Evolutionary conservation across 2,113 vertebrate genomes (phyloP).

Genomic region (Mustelus asterias): DNA sequence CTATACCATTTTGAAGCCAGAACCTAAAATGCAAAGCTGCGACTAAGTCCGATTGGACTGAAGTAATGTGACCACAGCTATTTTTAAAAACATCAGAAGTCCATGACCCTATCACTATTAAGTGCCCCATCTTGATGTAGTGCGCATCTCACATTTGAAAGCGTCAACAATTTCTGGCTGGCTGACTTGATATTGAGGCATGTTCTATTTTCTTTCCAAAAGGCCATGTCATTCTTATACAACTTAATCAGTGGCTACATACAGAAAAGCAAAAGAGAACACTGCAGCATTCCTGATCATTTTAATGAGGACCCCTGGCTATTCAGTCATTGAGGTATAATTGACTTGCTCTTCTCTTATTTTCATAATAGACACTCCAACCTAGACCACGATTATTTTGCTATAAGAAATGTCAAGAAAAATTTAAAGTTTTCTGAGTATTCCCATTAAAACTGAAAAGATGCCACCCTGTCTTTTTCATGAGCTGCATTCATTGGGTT

Average conservation of each 20-base stretch:
- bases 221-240: constrained; percentile 85
- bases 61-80: constrained; percentile 70
- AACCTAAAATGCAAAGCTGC: constrained; percentile 53
- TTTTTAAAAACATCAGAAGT: constrained; percentile 72
- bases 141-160: constrained; percentile 66
- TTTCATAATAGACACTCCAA: constrained; percentile 97
- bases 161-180: constrained; percentile 79
- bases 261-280: constrained; percentile 61
- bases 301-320: constrained; percentile 99
- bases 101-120: constrained; percentile 68
- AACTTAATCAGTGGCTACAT: constrained; percentile 87
- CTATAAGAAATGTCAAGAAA: constrained; percentile 98
- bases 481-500: constrained; percentile 69
- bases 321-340: constrained; percentile 98
- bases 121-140: constrained; percentile 62
- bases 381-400: constrained; percentile 84
- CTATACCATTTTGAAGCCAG: constrained; percentile 56
- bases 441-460: constrained; percentile 95
- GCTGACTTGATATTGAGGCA: constrained; percentile 62
- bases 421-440: constrained; percentile 84
- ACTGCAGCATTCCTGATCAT: constrained; percentile 83
- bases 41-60: constrained; percentile 60
- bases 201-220: constrained; percentile 60
- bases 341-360: constrained; percentile 97
- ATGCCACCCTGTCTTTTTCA: constrained; percentile 87